A percentile compares a stretch with the other conserved stretches of the same genome.
Evolutionary conservation across 2,797 vertebrate species (phyloP).

Genomic region (Pelochelys cantorii): DNA sequence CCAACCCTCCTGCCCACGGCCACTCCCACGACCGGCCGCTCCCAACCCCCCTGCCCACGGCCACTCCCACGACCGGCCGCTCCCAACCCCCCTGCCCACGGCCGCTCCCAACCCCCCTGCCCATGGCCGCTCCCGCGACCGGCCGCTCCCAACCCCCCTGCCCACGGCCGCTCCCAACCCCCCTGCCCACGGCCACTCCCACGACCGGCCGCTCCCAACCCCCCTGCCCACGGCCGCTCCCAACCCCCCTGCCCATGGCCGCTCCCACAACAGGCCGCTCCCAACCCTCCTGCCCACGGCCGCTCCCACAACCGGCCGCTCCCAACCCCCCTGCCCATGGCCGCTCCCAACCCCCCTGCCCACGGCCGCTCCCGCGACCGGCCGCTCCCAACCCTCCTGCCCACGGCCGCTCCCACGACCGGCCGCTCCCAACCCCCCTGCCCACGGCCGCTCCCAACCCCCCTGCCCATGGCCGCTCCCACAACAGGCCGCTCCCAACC

Average conservation of each 20-base stretch:
- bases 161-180: accelerated
- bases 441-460: too few species aligned
- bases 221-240: too few species aligned
- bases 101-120: too few species aligned
- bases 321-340: neutral
- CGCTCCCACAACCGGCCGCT: accelerated
- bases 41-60: too few species aligned
- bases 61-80: too few species aligned
- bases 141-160: neutral
- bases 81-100: too few species aligned
- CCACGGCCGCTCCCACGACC: accelerated
- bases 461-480: too few species aligned
- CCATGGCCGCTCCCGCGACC: too few species aligned
- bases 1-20: too few species aligned
- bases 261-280: too few species aligned
- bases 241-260: accelerated
- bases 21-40: too few species aligned
- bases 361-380: neutral
- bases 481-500: neutral
- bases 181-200: accelerated
- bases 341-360: neutral
- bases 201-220: neutral
- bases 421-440: neutral
- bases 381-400: neutral
- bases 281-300: neutral